Percentiles rank a stretch among this genome's conserved stretches.
Conservation (phyloP, 1,140 invertebrate genomes). For the Atta texana region DNA sequence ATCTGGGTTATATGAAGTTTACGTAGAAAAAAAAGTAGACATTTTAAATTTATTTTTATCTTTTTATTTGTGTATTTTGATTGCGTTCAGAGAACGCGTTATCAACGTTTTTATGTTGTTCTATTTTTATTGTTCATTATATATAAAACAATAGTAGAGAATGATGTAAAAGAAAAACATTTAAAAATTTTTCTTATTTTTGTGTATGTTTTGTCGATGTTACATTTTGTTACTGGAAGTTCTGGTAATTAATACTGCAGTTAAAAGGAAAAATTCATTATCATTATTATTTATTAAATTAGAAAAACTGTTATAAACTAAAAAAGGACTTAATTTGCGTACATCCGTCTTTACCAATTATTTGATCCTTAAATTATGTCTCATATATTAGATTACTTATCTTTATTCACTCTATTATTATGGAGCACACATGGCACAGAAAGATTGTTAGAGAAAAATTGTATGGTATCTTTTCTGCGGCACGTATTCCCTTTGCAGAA, state of each 20-base stretch:
- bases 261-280: not conserved
- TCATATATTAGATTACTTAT: not conserved
- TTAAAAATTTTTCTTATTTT: not conserved
- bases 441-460: constrained; percentile 16
- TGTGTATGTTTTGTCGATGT: not conserved
- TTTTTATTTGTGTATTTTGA: not conserved
- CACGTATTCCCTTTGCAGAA: not conserved
- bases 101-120: too few species aligned
- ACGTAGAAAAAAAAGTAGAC: not conserved
- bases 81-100: too few species aligned
- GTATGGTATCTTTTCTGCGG: not conserved
- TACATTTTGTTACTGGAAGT: not conserved
- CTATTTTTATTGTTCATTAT: too few species aligned
- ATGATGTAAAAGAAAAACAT: not conserved
- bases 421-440: not conserved
- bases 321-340: not conserved
- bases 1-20: not conserved
- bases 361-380: not conserved
- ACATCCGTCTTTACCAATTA: not conserved
- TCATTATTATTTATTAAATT: not conserved
- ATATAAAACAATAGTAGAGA: too few species aligned
- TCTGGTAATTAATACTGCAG: not conserved
- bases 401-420: not conserved
- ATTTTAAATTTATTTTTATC: not conserved
- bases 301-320: not conserved